Percentiles rank a stretch among this genome's conserved stretches.
phyloP scores from a whole-genome alignment of 1,140 invertebrate species.

The Archivesica marissinica region DNA sequence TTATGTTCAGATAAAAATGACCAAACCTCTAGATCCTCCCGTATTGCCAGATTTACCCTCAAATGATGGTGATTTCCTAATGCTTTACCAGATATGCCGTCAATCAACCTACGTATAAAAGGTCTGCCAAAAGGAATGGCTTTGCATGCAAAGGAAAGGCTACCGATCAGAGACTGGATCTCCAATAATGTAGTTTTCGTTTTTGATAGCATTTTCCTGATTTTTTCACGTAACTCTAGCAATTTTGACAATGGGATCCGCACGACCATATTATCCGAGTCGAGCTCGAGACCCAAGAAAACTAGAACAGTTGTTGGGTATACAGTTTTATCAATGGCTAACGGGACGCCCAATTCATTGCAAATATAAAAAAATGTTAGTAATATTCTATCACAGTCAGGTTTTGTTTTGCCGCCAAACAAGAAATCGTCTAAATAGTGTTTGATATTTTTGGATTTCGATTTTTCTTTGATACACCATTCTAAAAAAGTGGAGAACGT shows the following conservation, averaged over 20 bases:
- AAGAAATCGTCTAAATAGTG: constrained; percentile 39
- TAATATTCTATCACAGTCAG: not conserved
- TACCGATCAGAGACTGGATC: constrained; percentile 60
- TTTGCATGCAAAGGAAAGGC: constrained; percentile 50
- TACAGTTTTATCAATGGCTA: constrained; percentile 49
- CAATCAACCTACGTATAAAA: constrained; percentile 31
- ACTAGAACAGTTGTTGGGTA: constrained; percentile 24
- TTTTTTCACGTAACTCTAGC: constrained; percentile 3
- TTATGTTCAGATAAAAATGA: constrained; percentile 56
- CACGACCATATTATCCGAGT: constrained; percentile 49
- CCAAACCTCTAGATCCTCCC: constrained; percentile 59
- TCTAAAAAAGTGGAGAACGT: constrained; percentile 40
- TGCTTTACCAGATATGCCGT: not conserved
- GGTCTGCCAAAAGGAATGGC: constrained; percentile 44
- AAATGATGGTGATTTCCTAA: constrained; percentile 55
- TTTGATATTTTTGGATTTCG: not conserved
- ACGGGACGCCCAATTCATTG: constrained; percentile 2
- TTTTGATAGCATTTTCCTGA: not conserved
- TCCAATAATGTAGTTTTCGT: constrained; percentile 34
- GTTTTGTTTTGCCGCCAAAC: not conserved
- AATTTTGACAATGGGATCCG: constrained; percentile 30
- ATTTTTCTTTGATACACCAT: not conserved
- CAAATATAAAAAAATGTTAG: not conserved
- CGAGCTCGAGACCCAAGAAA: constrained; percentile 51
- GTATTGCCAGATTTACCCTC: not conserved